Conservation (phyloP, 2,797 vertebrate species). For the Ctenosaura bakeri region DNA sequence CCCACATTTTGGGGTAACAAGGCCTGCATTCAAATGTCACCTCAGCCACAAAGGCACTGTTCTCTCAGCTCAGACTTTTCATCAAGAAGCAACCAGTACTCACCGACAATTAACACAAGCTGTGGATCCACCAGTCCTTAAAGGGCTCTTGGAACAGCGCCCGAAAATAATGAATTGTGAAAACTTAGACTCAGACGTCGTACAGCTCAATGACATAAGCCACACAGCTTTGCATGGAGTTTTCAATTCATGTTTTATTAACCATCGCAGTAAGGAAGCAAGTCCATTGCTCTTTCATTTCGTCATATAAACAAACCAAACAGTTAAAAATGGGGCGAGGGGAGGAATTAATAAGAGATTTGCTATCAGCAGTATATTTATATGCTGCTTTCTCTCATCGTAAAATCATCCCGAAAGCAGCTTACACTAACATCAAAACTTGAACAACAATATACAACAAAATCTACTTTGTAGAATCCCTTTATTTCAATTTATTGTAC, state of each 20-base stretch:
- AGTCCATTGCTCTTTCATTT: not conserved
- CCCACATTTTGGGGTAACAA: too few relatives aligned
- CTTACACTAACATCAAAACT: not conserved
- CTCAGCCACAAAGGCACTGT: too few relatives aligned
- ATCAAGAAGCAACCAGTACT: too few relatives aligned
- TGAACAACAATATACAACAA: not conserved
- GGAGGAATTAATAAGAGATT: not conserved
- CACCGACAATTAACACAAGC: too few relatives aligned
- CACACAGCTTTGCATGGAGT: not conserved
- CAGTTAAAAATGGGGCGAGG: not conserved
- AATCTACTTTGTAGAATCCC: too few relatives aligned
- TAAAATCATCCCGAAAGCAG: not conserved
- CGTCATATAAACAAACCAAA: not conserved
- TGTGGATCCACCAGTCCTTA: too few relatives aligned
- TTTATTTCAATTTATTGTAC: not conserved
- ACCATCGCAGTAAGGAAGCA: not conserved
- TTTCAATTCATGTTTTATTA: slow-evolving; percentile 2
- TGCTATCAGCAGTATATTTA: not conserved
- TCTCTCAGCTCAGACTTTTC: too few relatives aligned
- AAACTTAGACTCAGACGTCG: too few relatives aligned
- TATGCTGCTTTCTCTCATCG: not conserved
- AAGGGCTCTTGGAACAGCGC: too few relatives aligned
- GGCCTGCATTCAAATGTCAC: too few relatives aligned
- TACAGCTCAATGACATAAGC: too few relatives aligned
- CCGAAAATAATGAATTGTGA: too few relatives aligned